Base-by-base conservation (phyloP, 2,113 vertebrate species). In the Myocastor coypus region DNA sequence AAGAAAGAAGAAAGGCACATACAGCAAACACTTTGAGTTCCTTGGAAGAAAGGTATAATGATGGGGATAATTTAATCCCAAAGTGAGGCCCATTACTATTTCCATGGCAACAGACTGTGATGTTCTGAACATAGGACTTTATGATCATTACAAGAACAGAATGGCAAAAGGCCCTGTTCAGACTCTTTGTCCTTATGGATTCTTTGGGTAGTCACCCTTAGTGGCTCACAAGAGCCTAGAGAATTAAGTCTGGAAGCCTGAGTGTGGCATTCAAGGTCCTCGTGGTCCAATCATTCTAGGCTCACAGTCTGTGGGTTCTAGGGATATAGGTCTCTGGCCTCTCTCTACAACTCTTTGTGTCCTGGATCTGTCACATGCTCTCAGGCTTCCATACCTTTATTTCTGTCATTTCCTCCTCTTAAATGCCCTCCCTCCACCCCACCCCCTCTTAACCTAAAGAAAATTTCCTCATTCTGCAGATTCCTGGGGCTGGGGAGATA, bases 61-160 rank as follows among this genome's bases (percentile, higher is more conserved):
- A 97, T 97, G 97, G 97, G 95, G 95, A 95, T 97, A 97, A 98
- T 98, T 97, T 97, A 98, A 97, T 98, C 97, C 97, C 97, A 97
- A 96, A 97, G 96, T 97, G 97, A 97, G 95, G 93, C 97, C 97
- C 97, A 97, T 97, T 97, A 97, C 97, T 93, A 97, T 98, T 97
- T 97, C 97, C 97, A 98, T 98, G 97, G 97, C 96, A 98, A 98
- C 97, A 97, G 97, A 98, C 96, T 97, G 96, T 97, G 96, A 98
- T 97, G 97, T 97, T 97, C 97, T 96, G 97, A 98, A 98, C 97
- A 97, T 95, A 96, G 94, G 97, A 97, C 95, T 97, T 95, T 97
- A 97, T 97, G 95, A 97, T 97, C 97, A 96, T 97, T 94, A 90
- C 92, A 92, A 96, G 97, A 97, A 98, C 97, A 97, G 96, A 95